Percentiles rank a stretch among this genome's conserved stretches.
phyloP scores from a whole-genome alignment of 2,888 invertebrate species.

The Callinectes sapidus region DNA sequence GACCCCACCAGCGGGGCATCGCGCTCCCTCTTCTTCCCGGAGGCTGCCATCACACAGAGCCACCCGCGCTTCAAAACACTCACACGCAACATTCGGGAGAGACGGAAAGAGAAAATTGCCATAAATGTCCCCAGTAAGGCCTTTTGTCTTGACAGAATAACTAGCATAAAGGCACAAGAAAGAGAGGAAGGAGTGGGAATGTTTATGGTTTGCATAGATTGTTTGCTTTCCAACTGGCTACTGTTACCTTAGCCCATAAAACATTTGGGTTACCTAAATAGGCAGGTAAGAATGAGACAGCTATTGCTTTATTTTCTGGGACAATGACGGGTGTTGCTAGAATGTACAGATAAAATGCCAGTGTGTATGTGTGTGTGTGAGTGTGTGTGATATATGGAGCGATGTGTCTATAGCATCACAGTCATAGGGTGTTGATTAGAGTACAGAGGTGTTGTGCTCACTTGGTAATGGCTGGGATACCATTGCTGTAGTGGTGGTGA shows the following conservation, averaged over 20 bases:
- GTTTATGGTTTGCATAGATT: slow-evolving; percentile 36
- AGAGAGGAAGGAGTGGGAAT: slow-evolving; percentile 16
- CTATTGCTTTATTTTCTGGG: neutral
- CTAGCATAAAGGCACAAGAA: slow-evolving; percentile 36
- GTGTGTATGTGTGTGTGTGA: neutral
- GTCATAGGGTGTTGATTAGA: neutral
- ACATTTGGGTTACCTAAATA: slow-evolving; percentile 27
- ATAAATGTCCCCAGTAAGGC: slow-evolving; percentile 94
- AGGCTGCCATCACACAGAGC: slow-evolving; percentile 93
- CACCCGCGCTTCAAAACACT: slow-evolving; percentile 97
- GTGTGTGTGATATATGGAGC: neutral
- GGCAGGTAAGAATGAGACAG: slow-evolving; percentile 29
- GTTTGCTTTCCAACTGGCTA: slow-evolving; percentile 37
- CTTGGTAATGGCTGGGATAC: neutral
- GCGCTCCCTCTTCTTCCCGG: slow-evolving; percentile 90
- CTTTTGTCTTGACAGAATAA: slow-evolving; percentile 26
- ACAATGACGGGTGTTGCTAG: neutral
- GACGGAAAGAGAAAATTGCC: slow-evolving; percentile 95
- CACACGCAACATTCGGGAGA: slow-evolving; percentile 91
- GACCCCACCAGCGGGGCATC: slow-evolving; percentile 86
- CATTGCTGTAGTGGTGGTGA: neutral
- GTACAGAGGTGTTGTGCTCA: neutral
- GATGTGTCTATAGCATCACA: neutral
- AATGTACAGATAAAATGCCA: neutral
- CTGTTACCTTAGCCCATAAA: slow-evolving; percentile 27